Evolutionary conservation across 64 coral and sea anemone species (phyloP).

Genomic region (Montipora efflorescens): DNA sequence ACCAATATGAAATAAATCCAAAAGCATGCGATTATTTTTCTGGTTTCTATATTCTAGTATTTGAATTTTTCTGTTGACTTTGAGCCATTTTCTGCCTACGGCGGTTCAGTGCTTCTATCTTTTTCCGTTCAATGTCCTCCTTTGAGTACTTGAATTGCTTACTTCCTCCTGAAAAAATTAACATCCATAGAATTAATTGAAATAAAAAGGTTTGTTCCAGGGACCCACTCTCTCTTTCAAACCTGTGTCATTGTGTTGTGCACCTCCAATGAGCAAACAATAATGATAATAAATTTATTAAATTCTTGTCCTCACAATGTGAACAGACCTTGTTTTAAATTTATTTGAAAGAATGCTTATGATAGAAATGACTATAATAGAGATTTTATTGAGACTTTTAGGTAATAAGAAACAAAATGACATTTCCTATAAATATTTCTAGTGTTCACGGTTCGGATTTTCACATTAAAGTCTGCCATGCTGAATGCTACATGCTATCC

Average conservation of each 20-base stretch:
- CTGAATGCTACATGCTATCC: not conserved
- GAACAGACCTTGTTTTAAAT: too few species aligned
- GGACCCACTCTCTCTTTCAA: too few species aligned
- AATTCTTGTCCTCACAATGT: too few species aligned
- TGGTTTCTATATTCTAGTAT: not conserved
- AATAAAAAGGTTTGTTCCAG: too few species aligned
- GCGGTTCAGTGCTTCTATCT: slow-evolving; percentile 33
- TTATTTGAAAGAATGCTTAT: too few species aligned
- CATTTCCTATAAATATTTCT: too few species aligned
- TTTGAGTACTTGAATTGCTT: slow-evolving; percentile 33
- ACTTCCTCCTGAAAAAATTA: slow-evolving; percentile 4
- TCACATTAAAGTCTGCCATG: not conserved
- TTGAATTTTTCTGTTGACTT: slow-evolving; percentile 17
- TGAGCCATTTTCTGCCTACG: slow-evolving; percentile 11
- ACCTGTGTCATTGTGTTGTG: too few species aligned
- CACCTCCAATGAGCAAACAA: too few species aligned
- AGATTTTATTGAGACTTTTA: too few species aligned
- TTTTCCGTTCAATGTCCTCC: slow-evolving; percentile 71
- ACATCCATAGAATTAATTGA: not conserved
- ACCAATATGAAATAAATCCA: not conserved
- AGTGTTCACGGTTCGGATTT: not conserved
- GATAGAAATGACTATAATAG: too few species aligned
- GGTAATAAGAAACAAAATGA: too few species aligned
- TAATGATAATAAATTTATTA: too few species aligned
- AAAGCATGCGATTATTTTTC: not conserved